Base-by-base conservation (phyloP, 2,797 vertebrate species). In the Liasis olivaceus region DNA sequence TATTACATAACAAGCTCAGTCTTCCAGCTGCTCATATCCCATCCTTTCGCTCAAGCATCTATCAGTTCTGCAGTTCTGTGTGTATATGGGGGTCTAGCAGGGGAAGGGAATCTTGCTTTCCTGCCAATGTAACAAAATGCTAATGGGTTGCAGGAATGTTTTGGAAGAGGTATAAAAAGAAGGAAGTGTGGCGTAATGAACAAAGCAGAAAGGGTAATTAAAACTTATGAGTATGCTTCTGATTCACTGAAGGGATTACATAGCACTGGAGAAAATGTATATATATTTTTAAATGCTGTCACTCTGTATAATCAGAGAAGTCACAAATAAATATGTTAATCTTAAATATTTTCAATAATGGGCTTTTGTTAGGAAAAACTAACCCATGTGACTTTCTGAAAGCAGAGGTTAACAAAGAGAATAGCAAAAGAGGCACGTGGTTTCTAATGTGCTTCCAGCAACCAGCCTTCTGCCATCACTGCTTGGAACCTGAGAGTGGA, bases 11-110 rank as follows among this genome's bases (percentile, higher is more conserved):
- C 90, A 4, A 86, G 2, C 15, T 59, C 51, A 62, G 87, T 86
- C 62, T 94, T 95, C 90, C 93, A 62, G 81, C 69, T 0, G 4
- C 59, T 94, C 66, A 89, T 93, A 91, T 59, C 84, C 89, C 36
- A 0, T 20, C 72, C 36, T 77, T 77, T 88, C 92, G 72, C 91
- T 90, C 56, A 85, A 93, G 90, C 92, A 56, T 69, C 47, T 0
- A 0, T 92, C 17, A 94, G 91, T 94, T 95, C 31, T 93, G 94
- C 94, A 93, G 51, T 0, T 51, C 7, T 59, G 22, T 58, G 22
- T 36, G 20, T 66, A n/a, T 36, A 31, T 58, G 28, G 36, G n/a
- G 31, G 4, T 7, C 9, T 24, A 36, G 24, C 24, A 6, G 1
- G 36, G 13, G 36, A 47, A 26, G 11, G 59, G 63, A 28, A 22